A percentile compares a stretch with the other conserved stretches of the same genome.
These are phyloP conservation scores for Trichacis sp. DNA, from an alignment of 2,888 invertebrate species.

Conservation along the genomic window DNA sequence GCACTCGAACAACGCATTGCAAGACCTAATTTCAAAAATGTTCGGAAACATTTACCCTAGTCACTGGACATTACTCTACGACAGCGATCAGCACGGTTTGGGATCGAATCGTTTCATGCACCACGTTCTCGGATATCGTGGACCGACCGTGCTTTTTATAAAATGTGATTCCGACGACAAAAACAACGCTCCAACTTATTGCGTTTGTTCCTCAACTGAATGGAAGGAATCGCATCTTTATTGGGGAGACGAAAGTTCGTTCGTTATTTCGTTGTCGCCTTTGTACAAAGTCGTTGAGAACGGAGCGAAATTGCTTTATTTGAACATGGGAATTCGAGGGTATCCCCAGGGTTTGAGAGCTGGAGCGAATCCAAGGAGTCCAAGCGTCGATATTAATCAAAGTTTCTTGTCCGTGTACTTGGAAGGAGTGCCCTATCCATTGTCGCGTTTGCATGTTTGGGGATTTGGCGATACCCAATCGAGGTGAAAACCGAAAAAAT, in stretches of 20 bases:
- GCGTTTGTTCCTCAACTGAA: constrained; percentile 81
- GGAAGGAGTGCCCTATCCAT: constrained; percentile 69
- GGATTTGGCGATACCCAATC: constrained; percentile 81
- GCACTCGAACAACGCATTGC: constrained; percentile 47
- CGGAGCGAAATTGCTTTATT: constrained; percentile 83
- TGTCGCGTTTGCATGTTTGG: constrained; percentile 78
- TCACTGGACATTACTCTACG: constrained; percentile 89
- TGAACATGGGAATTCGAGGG: constrained; percentile 86
- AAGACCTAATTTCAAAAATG: constrained; percentile 59
- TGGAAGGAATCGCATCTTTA: constrained; percentile 90
- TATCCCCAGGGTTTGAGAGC: constrained; percentile 87
- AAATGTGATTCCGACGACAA: constrained; percentile 69
- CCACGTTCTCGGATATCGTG: constrained; percentile 84
- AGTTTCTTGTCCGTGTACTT: constrained; percentile 61
- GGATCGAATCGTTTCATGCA: constrained; percentile 90
- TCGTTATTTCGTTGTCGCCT: constrained; percentile 82
- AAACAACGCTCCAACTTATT: constrained; percentile 76
- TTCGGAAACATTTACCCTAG: constrained; percentile 71
- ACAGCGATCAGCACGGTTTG: constrained; percentile 86
- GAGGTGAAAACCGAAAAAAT: no score
- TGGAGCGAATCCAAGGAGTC: constrained; percentile 83
- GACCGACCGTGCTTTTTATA: constrained; percentile 72
- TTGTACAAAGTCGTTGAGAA: constrained; percentile 75
- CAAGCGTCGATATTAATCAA: constrained; percentile 79
- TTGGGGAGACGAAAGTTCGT: constrained; percentile 85